These are phyloP conservation scores for Antrozous pallidus DNA, from an alignment of 2,797 vertebrate species.

Conservation along the genomic window DNA sequence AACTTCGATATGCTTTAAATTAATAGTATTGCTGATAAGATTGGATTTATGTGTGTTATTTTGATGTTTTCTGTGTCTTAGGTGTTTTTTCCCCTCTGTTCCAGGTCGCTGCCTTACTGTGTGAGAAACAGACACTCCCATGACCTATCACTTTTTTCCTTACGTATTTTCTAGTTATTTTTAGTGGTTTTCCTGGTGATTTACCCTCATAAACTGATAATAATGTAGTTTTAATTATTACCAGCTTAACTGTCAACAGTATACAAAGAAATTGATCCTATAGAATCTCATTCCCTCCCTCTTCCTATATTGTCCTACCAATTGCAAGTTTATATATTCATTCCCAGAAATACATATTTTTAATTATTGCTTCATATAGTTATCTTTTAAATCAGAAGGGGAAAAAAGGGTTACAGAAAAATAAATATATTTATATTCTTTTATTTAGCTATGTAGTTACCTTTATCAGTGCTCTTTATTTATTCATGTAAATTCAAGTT, in stretches of 20 bases:
- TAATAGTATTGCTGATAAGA: neutral
- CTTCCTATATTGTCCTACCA: neutral
- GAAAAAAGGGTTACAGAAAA: neutral
- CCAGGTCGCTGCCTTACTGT: neutral
- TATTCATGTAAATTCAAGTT: neutral
- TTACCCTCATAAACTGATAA: neutral
- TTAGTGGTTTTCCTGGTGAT: neutral
- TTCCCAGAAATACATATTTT: neutral
- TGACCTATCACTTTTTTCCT: neutral
- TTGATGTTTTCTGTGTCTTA: neutral
- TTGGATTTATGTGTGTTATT: neutral
- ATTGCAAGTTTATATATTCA: neutral
- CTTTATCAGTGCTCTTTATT: neutral
- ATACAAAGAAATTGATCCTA: neutral
- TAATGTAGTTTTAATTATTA: neutral
- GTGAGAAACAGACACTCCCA: neutral
- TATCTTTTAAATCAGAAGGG: neutral
- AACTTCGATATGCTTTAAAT: neutral
- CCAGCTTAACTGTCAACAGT: neutral
- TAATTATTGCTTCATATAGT: neutral
- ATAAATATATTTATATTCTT: neutral
- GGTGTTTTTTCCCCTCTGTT: neutral
- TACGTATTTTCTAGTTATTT: neutral
- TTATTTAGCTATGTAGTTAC: neutral
- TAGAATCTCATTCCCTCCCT: neutral